Conservation (phyloP, 2,113 vertebrate species). For the Oryctolagus cuniculus region mOryCun1.1 NC_091441.1:30643501-30644000, state of each 20-base stretch:
- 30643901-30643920: neutral
- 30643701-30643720: neutral
- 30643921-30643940: neutral
- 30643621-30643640: constrained; percentile 11
- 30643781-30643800: neutral
- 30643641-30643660: constrained; percentile 3
- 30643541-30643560: constrained; percentile 16
- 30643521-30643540: neutral
- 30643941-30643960: neutral
- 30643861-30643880: constrained; percentile 19
- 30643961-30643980: neutral
- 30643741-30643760: neutral
- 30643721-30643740: constrained; percentile 10
- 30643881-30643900: neutral
- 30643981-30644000: neutral
- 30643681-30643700: neutral
- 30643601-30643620: constrained; percentile 17
- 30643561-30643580: neutral
- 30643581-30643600: constrained; percentile 18
- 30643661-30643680: neutral
- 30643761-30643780: too few relatives aligned
- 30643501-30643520: constrained; percentile 50
- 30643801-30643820: neutral
- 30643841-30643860: constrained; percentile 31
- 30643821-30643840: constrained; percentile 31